Evolutionary conservation across 2,888 invertebrate genomes (phyloP), one percentile per base, ranked within the genome.

Genomic region (Pantelozetes paolii): DNA sequence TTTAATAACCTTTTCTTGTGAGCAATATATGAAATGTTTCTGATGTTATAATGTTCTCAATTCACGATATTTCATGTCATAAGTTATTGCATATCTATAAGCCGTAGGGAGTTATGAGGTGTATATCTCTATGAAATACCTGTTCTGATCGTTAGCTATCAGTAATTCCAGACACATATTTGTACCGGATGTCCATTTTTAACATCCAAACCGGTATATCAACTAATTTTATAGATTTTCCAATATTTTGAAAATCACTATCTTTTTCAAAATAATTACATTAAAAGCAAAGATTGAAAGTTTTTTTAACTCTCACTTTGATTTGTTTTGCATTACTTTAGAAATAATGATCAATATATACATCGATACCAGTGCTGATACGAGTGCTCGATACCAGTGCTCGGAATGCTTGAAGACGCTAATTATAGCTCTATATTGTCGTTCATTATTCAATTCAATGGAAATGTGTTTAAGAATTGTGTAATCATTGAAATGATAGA

Each of bases 181-280:
- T 26, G 11, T 69, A 69, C 69, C 69, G 69, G 69, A 69, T 69
- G 69, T 69, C 69, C 20, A 64, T 64, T 64, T 64, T 64, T 64
- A n/a, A 18, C 36, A 1, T 36, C 5, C n/a, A 64, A 69, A 69
- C 69, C 69, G 69, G 69, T 69, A 69, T 69, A 26, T 42, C 69
- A 18, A 42, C 42, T 45, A 69, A 69, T 45, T 69, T 42, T 15
- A 69, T 45, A 67, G 20, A 36, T 67, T 18, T 36, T 36, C 57
- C 28, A 18, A 57, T 57, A 54, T 54, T n/a, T 57, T 57, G 11
- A 9, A n/a, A n/a, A 15, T 45, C 45, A 45, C 45, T 45, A 9
- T 15, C 45, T 45, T 15, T 45, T 45, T 45, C 45, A 9, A 23
- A 54, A 54, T 54, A 54, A 54, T 54, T 54, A 54, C 54, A 54